Conservation (phyloP, 2,888 invertebrate species). For the Pterostichus madidus region DNA sequence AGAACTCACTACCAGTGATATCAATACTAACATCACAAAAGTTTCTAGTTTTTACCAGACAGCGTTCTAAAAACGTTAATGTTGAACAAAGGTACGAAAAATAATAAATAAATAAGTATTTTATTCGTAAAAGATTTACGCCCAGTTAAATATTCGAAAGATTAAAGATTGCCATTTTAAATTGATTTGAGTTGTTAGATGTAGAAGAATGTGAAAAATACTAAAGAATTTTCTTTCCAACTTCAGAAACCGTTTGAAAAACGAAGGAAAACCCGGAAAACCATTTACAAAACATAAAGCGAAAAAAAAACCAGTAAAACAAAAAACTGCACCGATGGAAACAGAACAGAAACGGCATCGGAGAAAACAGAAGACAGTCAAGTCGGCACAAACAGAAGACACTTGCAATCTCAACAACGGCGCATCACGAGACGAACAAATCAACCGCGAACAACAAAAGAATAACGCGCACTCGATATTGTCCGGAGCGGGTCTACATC, state of each 20-base stretch:
- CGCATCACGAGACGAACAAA: constrained; percentile 21
- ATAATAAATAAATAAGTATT: too few relatives aligned
- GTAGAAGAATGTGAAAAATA: too few relatives aligned
- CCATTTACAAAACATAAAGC: constrained; percentile 50
- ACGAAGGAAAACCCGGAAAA: constrained; percentile 33
- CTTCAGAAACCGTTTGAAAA: constrained; percentile 25
- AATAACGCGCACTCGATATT: constrained; percentile 52
- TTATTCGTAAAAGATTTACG: too few relatives aligned
- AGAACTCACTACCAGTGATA: too few relatives aligned
- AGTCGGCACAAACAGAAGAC: constrained; percentile 32
- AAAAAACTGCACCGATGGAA: constrained; percentile 12
- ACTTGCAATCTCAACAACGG: constrained; percentile 35
- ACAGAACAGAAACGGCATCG: constrained; percentile 13
- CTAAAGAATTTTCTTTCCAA: too few relatives aligned
- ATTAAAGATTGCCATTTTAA: too few relatives aligned
- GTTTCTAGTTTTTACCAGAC: too few relatives aligned
- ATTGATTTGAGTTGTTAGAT: too few relatives aligned
- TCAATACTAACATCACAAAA: too few relatives aligned
- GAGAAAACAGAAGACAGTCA: constrained; percentile 20
- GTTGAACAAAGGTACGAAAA: too few relatives aligned
- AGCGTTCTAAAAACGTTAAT: too few relatives aligned
- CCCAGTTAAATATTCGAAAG: too few relatives aligned
- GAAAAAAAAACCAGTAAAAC: constrained; percentile 4
- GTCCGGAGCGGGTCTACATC: constrained; percentile 2
- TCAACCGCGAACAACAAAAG: constrained; percentile 47